These are phyloP conservation scores for Drosophila borborema DNA, from an alignment of 2,888 invertebrate genomes.

Conservation along the genomic window DNA sequence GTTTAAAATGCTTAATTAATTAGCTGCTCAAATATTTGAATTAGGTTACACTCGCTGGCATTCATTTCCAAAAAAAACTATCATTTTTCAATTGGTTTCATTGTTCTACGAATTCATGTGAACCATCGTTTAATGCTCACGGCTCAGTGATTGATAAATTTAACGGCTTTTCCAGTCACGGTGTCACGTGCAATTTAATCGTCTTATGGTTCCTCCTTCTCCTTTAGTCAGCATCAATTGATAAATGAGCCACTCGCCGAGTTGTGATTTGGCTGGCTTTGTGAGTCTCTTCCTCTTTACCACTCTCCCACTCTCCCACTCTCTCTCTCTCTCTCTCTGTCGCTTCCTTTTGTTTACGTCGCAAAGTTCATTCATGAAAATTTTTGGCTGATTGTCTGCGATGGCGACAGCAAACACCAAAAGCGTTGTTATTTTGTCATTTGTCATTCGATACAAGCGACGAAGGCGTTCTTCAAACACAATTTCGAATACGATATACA, in stretches of 20 bases:
- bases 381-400: slow-evolving; percentile 47
- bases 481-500: slow-evolving; percentile 76
- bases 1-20: slow-evolving; percentile 50
- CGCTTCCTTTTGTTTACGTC: slow-evolving; percentile 43
- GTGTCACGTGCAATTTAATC: slow-evolving; percentile 81
- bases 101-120: slow-evolving; percentile 43
- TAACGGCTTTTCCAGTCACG: slow-evolving; percentile 51
- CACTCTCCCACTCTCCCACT: not conserved
- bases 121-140: slow-evolving; percentile 23
- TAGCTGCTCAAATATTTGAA: slow-evolving; percentile 40
- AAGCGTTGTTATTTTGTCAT: slow-evolving; percentile 54
- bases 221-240: slow-evolving; percentile 37
- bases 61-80: slow-evolving; percentile 46
- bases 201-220: slow-evolving; percentile 58
- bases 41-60: slow-evolving; percentile 41
- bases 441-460: slow-evolving; percentile 72
- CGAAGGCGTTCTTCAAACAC: slow-evolving; percentile 70
- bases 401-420: slow-evolving; percentile 27
- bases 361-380: slow-evolving; percentile 63
- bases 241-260: slow-evolving; percentile 60
- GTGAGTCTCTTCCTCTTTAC: slow-evolving; percentile 6
- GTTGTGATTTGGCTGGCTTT: slow-evolving; percentile 25
- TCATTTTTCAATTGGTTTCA: slow-evolving; percentile 49
- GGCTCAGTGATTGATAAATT: slow-evolving; percentile 52
- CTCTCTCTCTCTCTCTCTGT: not conserved